Conservation (phyloP, 2,797 vertebrate species). For the Rhodeus uyekii region DNA sequence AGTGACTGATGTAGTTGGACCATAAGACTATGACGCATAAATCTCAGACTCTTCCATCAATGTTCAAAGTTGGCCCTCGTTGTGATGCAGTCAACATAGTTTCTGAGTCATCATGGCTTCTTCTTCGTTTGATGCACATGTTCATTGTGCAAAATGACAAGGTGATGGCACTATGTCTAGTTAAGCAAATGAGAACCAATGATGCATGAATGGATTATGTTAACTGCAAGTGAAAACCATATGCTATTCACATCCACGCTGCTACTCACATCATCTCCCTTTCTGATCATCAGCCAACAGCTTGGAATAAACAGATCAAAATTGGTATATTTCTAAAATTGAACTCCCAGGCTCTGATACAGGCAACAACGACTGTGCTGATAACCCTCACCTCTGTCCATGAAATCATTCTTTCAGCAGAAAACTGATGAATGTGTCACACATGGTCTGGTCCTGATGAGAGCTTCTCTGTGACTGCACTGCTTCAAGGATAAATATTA, state of each 20-base stretch:
- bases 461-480: slow-evolving; percentile 23
- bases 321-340: slow-evolving; percentile 47
- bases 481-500: slow-evolving; percentile 48
- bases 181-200: slow-evolving; percentile 12
- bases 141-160: slow-evolving; percentile 21
- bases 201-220: slow-evolving; percentile 21
- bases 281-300: slow-evolving; percentile 18
- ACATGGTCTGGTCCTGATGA: slow-evolving; percentile 56
- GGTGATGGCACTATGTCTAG: slow-evolving; percentile 30
- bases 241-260: slow-evolving; percentile 20
- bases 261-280: slow-evolving; percentile 43
- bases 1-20: slow-evolving; percentile 6
- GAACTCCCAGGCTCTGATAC: slow-evolving; percentile 52
- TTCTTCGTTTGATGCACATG: slow-evolving; percentile 1
- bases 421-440: slow-evolving; percentile 62
- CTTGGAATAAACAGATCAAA: slow-evolving; percentile 59
- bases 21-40: not conserved
- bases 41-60: not conserved
- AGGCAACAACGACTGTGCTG: slow-evolving; percentile 37
- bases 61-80: not conserved
- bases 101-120: slow-evolving; percentile 28
- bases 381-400: slow-evolving; percentile 42
- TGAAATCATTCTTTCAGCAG: slow-evolving; percentile 48
- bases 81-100: not conserved
- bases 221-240: slow-evolving; percentile 19